phyloP scores from a whole-genome alignment of 2,113 vertebrate species.

The Aegithalos caudatus region DNA sequence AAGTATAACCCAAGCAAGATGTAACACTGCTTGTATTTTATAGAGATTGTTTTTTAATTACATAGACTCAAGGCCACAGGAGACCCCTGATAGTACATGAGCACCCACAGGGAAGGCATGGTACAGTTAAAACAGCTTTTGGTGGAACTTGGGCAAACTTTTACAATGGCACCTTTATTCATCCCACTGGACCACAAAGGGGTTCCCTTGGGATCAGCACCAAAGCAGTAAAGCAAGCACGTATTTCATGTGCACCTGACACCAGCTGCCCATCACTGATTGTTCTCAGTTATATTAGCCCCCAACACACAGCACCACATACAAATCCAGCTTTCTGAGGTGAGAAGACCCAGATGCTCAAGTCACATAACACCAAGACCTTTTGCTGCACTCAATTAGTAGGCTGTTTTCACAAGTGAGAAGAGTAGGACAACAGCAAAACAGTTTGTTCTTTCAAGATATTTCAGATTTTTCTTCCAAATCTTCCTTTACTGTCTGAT shows the following conservation, averaged over 20 bases:
- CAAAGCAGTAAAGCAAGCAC: background rate
- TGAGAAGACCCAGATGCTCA: background rate
- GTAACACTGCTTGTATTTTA: background rate
- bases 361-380: background rate
- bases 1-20: background rate
- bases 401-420: background rate
- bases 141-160: background rate
- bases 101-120: rapidly evolving
- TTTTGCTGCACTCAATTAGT: background rate
- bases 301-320: background rate
- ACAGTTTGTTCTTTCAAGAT: background rate
- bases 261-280: rapidly evolving
- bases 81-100: rapidly evolving
- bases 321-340: background rate
- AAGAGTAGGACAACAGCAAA: background rate
- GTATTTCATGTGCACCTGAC: background rate
- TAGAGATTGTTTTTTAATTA: background rate
- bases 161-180: background rate
- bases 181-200: background rate
- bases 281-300: background rate
- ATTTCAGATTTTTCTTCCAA: background rate
- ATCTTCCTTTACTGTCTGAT: background rate
- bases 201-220: background rate
- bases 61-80: no score
- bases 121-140: background rate